Percentiles rank a stretch among this genome's conserved stretches.
Conservation (phyloP, 1,140 invertebrate species). For the Psilanteris sp. region DNA sequence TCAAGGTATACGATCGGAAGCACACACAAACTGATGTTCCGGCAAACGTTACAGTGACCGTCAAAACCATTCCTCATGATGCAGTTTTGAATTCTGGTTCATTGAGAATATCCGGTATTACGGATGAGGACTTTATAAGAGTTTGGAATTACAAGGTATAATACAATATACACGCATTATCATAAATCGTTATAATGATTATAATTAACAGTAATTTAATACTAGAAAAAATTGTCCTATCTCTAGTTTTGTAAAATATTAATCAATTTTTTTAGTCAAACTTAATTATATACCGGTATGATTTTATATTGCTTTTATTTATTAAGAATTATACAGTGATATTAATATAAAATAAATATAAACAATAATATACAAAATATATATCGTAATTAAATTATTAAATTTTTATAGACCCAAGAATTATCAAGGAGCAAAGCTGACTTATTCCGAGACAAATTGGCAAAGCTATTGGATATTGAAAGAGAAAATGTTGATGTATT, state of each 20-base stretch:
- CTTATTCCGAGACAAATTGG: slow-evolving; percentile 91
- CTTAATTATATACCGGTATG: too few species aligned
- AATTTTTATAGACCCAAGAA: slow-evolving; percentile 83
- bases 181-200: too few species aligned
- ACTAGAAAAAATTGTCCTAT: too few species aligned
- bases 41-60: slow-evolving; percentile 95
- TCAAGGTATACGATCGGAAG: slow-evolving; percentile 96
- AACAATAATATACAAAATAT: too few species aligned
- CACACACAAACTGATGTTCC: slow-evolving; percentile 94
- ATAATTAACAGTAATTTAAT: too few species aligned
- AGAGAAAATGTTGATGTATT: slow-evolving; percentile 96
- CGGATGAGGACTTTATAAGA: slow-evolving; percentile 96
- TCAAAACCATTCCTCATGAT: slow-evolving; percentile 96
- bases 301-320: too few species aligned
- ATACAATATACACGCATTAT: too few species aligned
- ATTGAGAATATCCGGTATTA: slow-evolving; percentile 94
- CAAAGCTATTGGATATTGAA: slow-evolving; percentile 90
- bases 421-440: slow-evolving; percentile 92
- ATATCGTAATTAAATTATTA: too few species aligned
- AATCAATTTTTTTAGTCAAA: too few species aligned
- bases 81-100: slow-evolving; percentile 97
- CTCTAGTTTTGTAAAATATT: too few species aligned
- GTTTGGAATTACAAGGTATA: slow-evolving; percentile 92
- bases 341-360: too few species aligned
- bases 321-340: too few species aligned